Evolutionary conservation across 2,888 invertebrate species (phyloP).

Genomic region (Chymomyza procnemis): DNA sequence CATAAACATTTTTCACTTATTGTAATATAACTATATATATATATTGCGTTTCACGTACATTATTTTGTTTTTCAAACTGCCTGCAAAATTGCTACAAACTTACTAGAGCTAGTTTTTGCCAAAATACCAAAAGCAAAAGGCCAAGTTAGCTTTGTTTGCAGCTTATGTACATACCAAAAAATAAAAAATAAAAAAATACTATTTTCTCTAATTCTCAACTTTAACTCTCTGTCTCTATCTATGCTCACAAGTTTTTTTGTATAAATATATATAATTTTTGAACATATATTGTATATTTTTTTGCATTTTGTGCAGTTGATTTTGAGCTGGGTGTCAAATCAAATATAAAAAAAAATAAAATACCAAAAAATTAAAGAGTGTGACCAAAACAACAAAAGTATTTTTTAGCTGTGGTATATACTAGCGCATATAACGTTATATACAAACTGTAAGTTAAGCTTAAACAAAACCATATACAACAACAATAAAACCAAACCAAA

Average conservation of each 20-base stretch:
- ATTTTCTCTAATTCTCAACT: background rate
- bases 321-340: constrained; percentile 74
- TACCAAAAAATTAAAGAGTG: background rate
- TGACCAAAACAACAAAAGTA: background rate
- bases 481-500: constrained; percentile 15
- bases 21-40: constrained; percentile 32
- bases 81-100: constrained; percentile 3
- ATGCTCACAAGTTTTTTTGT: constrained; percentile 11
- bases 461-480: constrained; percentile 3
- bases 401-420: background rate
- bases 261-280: constrained; percentile 16
- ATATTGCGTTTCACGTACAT: constrained; percentile 59
- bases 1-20: background rate
- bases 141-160: constrained; percentile 13
- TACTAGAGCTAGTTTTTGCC: background rate
- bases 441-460: constrained; percentile 46
- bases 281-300: constrained; percentile 42
- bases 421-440: constrained; percentile 4
- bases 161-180: constrained; percentile 43
- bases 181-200: constrained; percentile 20
- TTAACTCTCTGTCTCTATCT: constrained; percentile 20
- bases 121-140: background rate
- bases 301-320: constrained; percentile 69
- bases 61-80: constrained; percentile 35
- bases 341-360: background rate